Percentiles rank a stretch among this genome's conserved stretches.
Evolutionary conservation across 2,888 invertebrate genomes (phyloP).

Genomic region (Caenorhabditis afra): DNA sequence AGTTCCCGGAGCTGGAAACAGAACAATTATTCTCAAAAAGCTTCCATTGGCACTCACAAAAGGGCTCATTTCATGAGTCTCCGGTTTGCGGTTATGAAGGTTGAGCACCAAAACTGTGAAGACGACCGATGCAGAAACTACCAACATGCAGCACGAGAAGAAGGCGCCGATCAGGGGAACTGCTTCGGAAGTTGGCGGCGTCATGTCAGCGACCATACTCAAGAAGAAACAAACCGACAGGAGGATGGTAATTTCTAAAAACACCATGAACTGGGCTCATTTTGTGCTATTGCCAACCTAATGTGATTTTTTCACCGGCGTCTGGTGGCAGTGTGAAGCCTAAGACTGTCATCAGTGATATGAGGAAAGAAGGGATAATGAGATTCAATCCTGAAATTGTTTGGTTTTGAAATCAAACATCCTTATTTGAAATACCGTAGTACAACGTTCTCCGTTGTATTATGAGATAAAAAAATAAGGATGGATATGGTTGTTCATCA

Average conservation of each 20-base stretch:
- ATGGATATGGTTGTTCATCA: constrained; percentile 88
- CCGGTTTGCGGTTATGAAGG: constrained; percentile 72
- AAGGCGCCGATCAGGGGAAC: constrained; percentile 76
- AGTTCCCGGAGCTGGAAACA: constrained; percentile 89
- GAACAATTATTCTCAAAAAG: neutral
- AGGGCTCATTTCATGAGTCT: constrained; percentile 75
- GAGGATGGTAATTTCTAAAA: constrained; percentile 77
- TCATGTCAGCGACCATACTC: constrained; percentile 96
- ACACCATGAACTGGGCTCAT: too few relatives aligned
- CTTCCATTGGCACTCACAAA: constrained; percentile 60
- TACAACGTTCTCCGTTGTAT: constrained; percentile 96
- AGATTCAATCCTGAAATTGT: constrained; percentile 88
- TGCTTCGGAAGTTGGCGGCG: constrained; percentile 85
- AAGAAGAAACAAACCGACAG: constrained; percentile 97
- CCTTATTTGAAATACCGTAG: constrained; percentile 84
- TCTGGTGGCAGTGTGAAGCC: constrained; percentile 98
- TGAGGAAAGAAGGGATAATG: constrained; percentile 98
- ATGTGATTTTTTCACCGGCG: constrained; percentile 97
- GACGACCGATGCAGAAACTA: constrained; percentile 73
- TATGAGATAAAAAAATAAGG: constrained; percentile 95
- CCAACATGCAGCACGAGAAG: constrained; percentile 75
- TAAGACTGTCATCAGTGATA: constrained; percentile 97
- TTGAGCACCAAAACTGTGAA: constrained; percentile 75
- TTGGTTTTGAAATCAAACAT: neutral
- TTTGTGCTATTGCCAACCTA: constrained; percentile 86